A percentile compares a stretch with the other conserved stretches of the same genome.
phyloP scores from a whole-genome alignment of 2,113 vertebrate species.

The Anarrhichthys ocellatus region DNA sequence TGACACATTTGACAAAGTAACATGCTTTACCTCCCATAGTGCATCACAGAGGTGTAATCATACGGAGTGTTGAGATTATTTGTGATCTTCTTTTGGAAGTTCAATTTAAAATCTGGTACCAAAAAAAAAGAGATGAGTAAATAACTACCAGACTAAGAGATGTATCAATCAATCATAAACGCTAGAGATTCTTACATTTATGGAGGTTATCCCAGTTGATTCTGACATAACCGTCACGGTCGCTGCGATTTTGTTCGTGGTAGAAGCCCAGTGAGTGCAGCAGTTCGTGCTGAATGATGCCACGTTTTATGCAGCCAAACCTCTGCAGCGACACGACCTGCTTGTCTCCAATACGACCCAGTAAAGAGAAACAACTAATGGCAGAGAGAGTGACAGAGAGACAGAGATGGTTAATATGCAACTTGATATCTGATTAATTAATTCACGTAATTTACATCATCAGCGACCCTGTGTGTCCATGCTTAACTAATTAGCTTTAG shows the following conservation, averaged over 20 bases:
- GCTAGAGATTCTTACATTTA: constrained; percentile 5
- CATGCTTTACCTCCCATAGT: constrained; percentile 66
- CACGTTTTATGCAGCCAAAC: constrained; percentile 48
- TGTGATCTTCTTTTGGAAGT: constrained; percentile 59
- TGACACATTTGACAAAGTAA: rapidly evolving
- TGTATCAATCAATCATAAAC: rapidly evolving
- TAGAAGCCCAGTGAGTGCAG: constrained; percentile 77
- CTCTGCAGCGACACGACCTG: constrained; percentile 73
- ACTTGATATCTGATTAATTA: constrained; percentile 7
- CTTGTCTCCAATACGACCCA: constrained; percentile 53
- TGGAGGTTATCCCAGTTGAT: constrained; percentile 71
- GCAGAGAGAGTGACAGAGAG: not conserved
- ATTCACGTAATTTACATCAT: not conserved
- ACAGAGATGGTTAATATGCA: not conserved
- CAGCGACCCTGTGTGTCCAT: not conserved
- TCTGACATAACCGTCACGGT: constrained; percentile 69
- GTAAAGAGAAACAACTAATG: constrained; percentile 62
- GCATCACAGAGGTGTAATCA: constrained; percentile 76
- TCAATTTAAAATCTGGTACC: not conserved
- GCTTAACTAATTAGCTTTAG: not conserved
- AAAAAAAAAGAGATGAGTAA: not conserved
- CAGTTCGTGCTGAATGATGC: constrained; percentile 75
- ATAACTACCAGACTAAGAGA: rapidly evolving
- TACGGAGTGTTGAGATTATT: constrained; percentile 61
- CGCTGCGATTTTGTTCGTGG: constrained; percentile 78